Evolutionary conservation across 2,888 invertebrate genomes (phyloP), one percentile per base, ranked within the genome.

Genomic region (Spilarctia lutea): DNA sequence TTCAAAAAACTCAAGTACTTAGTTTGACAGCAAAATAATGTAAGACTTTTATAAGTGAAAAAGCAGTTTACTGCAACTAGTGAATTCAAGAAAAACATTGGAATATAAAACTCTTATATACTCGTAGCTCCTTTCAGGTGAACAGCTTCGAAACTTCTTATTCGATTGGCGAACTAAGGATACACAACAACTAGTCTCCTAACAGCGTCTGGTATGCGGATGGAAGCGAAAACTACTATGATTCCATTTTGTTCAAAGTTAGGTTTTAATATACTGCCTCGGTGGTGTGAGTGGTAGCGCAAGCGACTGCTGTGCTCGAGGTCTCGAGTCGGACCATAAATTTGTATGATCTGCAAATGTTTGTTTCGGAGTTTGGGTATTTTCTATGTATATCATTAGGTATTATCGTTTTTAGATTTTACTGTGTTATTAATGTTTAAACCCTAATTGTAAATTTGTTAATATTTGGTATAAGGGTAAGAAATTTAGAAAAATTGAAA

Each of bases 61-160:
- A 69, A 74, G 48, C 52, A 63, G 63, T 48, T 39, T 33, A 52
- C 65, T 52, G 18, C 2, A 56, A 56, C 24, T 39, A 56, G 42
- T 48, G 63, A 69, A 72, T 68, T 45, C 68, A 33, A 35, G 35
- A 30, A 65, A 72, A 45, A 56, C 72, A 72, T 75, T 72, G 16
- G 65, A 39, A 68, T 71, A 65, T 67, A 65, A 42, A 69, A 45
- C 27, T 16, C 30, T 33, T 75, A 20, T 66, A 27, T n/a, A n/a
- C n/a, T n/a, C n/a, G n/a, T n/a, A 33, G 35, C 48, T 72, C n/a
- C 66, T 70, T 24, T 52, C 73, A 75, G 45, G 33, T n/a, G 24
- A 24, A n/a, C 56, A 65, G 68, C 66, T 75, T 63, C 13, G 52
- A 75, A 81, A 83, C 70, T 78, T 78, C 60, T 60, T 81, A 82